Base-by-base conservation (phyloP, 2,888 invertebrate genomes). In the Sepioteuthis lessoniana region DNA sequence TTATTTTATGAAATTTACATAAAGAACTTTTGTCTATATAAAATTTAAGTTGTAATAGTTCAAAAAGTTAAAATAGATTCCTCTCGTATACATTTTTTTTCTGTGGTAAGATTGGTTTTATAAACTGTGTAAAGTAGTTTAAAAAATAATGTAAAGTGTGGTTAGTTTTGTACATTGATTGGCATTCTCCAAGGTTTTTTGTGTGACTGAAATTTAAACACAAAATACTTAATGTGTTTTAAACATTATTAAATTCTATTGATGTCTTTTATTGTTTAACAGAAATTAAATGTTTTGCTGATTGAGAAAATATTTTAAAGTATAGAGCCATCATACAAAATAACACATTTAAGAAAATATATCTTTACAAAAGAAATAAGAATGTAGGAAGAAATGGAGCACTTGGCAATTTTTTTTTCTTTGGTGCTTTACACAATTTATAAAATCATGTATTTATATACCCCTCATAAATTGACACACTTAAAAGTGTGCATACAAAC, bases 41-140 rank as follows among this genome's bases (percentile, higher is more conserved):
- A 76, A 76, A 31, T 60, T 60, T 8, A 31, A 31, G 7, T 60
- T 60, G 10, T 76, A 10, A 76, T 76, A 25, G 55, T 55, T 55
- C 5, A 55, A 55, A 55, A 55, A 21, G 21, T 50, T 50, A 76
- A 35, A 76, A 76, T 76, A 76, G n/a, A 76, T 76, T 35, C n/a
- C n/a, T 76, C n/a, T 76, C n/a, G n/a, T 76, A 35, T 76, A 13
- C 13, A 76, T 16, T 76, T n/a, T 76, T 76, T n/a, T 76, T 35
- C 16, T 76, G n/a, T n/a, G 76, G 76, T n/a, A 35, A n/a, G 19
- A 10, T 76, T 76, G 76, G 16, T 76, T 76, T 76, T n/a, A 76
- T 76, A n/a, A 76, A 76, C 76, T 76, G 76, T 76, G 76, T 76
- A 76, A 76, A 76, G 76, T 35, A 76, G n/a, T 76, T 76, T 76